Conservation (phyloP, 2,113 vertebrate genomes). For the Melospiza georgiana region DNA sequence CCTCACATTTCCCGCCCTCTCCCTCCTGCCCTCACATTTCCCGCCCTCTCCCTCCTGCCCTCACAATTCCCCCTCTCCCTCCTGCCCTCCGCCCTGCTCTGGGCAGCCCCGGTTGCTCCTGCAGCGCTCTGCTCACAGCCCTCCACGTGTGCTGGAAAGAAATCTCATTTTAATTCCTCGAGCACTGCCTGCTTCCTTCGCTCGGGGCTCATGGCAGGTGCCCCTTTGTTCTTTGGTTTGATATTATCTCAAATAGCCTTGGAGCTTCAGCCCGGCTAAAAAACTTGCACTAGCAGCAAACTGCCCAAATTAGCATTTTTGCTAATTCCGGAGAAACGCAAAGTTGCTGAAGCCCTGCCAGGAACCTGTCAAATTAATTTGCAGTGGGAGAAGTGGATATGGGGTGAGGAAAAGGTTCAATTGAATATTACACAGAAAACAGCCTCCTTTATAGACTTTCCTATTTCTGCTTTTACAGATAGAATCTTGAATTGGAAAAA, state of each 20-base stretch:
- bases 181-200: neutral
- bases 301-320: conserved; percentile 62
- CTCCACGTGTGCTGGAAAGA: neutral
- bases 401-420: conserved; percentile 7
- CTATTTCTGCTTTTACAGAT: neutral
- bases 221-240: conserved; percentile 36
- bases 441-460: neutral
- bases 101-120: neutral
- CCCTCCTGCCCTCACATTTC: too few species aligned
- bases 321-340: conserved; percentile 39
- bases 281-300: conserved; percentile 36
- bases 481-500: neutral
- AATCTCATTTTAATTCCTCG: conserved; percentile 55
- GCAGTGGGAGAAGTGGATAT: conserved; percentile 12
- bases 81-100: neutral
- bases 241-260: conserved; percentile 38
- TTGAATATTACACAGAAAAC: neutral
- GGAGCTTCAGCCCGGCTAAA: conserved; percentile 19
- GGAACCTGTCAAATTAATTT: conserved; percentile 49
- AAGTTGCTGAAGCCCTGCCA: conserved; percentile 46
- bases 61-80: neutral
- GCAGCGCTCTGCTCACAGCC: neutral
- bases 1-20: too few species aligned
- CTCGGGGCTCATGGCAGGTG: conserved; percentile 30
- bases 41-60: too few species aligned